These are phyloP conservation scores for Heliconius himera DNA, from an alignment of 1,140 invertebrate genomes.

Conservation along the genomic window DNA sequence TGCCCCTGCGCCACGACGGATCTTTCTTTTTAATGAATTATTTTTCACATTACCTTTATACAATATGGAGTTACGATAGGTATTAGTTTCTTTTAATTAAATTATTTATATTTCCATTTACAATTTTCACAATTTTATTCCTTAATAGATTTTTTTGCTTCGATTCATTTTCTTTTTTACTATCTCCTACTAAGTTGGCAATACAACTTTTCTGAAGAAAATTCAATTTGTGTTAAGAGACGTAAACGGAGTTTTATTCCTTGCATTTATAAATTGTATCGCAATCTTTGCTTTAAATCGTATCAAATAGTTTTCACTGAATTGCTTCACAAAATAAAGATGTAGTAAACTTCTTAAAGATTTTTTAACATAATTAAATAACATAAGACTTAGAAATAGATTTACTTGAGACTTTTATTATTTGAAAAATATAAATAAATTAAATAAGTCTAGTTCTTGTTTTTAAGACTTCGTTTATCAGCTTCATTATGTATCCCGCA, in stretches of 20 bases:
- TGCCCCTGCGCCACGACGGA: too few relatives aligned
- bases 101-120: too few relatives aligned
- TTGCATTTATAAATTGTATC: slow-evolving; percentile 13
- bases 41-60: too few relatives aligned
- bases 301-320: slow-evolving; percentile 6
- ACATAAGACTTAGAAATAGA: not conserved
- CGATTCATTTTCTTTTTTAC: not conserved
- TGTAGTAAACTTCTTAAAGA: not conserved
- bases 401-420: not conserved
- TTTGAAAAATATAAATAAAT: not conserved
- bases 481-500: too few relatives aligned
- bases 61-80: too few relatives aligned
- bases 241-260: slow-evolving; percentile 12
- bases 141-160: not conserved
- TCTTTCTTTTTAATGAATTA: too few relatives aligned
- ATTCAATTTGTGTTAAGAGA: slow-evolving; percentile 7
- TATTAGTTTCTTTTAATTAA: too few relatives aligned
- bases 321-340: not conserved
- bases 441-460: not conserved
- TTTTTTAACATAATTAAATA: too few relatives aligned
- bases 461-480: too few relatives aligned
- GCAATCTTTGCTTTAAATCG: slow-evolving; percentile 13
- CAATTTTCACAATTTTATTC: too few relatives aligned
- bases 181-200: slow-evolving; percentile 7
- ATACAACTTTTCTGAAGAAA: slow-evolving; percentile 3